Evolutionary conservation across 2,888 invertebrate genomes (phyloP).

Genomic region (Autographa pulchrina): DNA sequence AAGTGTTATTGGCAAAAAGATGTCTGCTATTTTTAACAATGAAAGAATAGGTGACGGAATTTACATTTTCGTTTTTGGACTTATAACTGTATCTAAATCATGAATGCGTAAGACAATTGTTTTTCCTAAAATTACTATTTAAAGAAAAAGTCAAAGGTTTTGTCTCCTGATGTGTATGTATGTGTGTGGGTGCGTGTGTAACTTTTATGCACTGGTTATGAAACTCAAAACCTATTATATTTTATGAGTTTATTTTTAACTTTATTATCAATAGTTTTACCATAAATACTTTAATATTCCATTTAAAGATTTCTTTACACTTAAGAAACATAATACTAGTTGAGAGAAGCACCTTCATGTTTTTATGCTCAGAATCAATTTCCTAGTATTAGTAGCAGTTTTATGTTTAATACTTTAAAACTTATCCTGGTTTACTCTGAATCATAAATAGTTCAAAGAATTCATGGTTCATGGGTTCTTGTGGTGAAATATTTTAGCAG

Average conservation of each 20-base stretch:
- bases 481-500: slow-evolving; percentile 10
- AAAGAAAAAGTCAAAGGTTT: too few relatives aligned
- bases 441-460: slow-evolving; percentile 12
- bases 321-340: neutral
- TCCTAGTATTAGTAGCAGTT: neutral
- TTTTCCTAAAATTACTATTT: too few relatives aligned
- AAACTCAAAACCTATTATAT: neutral
- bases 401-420: slow-evolving; percentile 10
- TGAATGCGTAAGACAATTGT: neutral
- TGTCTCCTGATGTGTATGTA: too few relatives aligned
- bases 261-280: neutral
- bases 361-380: slow-evolving; percentile 16
- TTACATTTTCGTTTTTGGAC: neutral
- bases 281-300: neutral
- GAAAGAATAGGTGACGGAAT: neutral
- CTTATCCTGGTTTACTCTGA: neutral
- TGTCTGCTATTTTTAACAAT: neutral
- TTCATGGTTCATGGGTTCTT: neutral
- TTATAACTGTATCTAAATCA: neutral
- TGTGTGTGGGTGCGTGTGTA: neutral
- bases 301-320: neutral
- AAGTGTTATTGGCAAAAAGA: neutral
- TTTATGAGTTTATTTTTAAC: neutral
- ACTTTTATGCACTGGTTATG: too few relatives aligned
- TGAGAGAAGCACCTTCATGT: neutral